Evolutionary conservation across 2,888 invertebrate species (phyloP), one percentile per base, ranked within the genome.

Genomic region (Rhorus exstirpatorius): DNA sequence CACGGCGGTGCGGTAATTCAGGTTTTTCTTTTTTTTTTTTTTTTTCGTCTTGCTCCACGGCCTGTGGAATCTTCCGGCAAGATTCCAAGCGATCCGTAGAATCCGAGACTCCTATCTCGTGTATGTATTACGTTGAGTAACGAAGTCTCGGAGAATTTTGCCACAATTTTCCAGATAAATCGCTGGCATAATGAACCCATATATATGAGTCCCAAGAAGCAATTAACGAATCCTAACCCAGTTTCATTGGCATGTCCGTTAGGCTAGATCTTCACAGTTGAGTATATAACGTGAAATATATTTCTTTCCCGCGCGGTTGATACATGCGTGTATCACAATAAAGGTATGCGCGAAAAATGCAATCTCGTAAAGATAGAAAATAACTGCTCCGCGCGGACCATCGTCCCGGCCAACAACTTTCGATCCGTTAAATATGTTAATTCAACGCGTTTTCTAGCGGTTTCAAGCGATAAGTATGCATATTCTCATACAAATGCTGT

Each of bases 401-500:
- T 61, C 26, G 19, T 38, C 46, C 21, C 61, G 26, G 49, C 63
- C 60, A 21, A 31, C 38, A 68, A 80, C 61, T 46, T 70, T 75
- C 63, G 38, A 26, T 31, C 26, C 44, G 68, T 53, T 68, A 49
- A 70, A 63, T 70, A 75, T 70, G 80, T 80, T 80, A 75, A 75
- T 75, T 70, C 63, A 38, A 68, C 61, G 63, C n/a, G n/a, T n/a
- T n/a, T 80, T 80, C 61, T 75, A 75, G 63, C 68, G 75, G 80
- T 80, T 70, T 46, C 1, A n/a, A 55, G 55, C 68, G 68, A 68
- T 58, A 68, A 60, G 76, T 68, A 26, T 44, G 7, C 24, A 41
- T 10, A 51, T 53, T 24, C 14, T 17, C 14, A 26, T 49, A 49
- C 49, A 38, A 4, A 24, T 31, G 19, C n/a, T 49, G 12, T 17